phyloP scores from a whole-genome alignment of 2,888 invertebrate genomes.

The Caenorhabditis sulstoni region DNA sequence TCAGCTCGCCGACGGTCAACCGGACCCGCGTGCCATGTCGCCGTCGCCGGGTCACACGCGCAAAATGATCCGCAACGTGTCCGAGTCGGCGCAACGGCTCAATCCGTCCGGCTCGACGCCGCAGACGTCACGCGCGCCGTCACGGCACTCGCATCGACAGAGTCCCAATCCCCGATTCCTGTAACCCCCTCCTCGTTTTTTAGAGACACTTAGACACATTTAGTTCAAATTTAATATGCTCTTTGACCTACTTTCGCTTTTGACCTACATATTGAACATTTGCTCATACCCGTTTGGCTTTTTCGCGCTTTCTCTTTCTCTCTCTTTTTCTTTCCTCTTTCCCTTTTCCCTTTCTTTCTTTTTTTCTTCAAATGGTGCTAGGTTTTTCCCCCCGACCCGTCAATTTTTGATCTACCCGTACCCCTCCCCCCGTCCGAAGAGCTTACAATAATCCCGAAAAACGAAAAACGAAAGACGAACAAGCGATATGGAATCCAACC shows the following conservation, averaged over 20 bases:
- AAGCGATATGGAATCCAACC: neutral
- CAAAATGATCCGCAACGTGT: constrained; percentile 71
- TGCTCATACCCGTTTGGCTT: neutral
- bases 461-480: neutral
- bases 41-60: constrained; percentile 74
- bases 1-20: constrained; percentile 64
- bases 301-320: neutral
- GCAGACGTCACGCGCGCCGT: constrained; percentile 60
- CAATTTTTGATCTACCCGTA: neutral
- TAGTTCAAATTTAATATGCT: too few species aligned
- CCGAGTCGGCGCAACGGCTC: constrained; percentile 63
- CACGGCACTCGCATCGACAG: constrained; percentile 56
- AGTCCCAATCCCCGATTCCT: constrained; percentile 65
- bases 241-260: too few species aligned
- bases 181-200: too few species aligned
- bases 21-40: constrained; percentile 67
- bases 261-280: too few species aligned
- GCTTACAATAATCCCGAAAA: too few species aligned
- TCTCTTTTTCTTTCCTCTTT: constrained; percentile 8
- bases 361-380: too few species aligned
- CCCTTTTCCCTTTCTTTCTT: constrained; percentile 6
- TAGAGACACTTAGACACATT: too few species aligned
- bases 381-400: too few species aligned
- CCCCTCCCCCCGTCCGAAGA: too few species aligned
- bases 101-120: constrained; percentile 49